phyloP scores from a whole-genome alignment of 2,797 vertebrate species.

The Masticophis lateralis region DNA sequence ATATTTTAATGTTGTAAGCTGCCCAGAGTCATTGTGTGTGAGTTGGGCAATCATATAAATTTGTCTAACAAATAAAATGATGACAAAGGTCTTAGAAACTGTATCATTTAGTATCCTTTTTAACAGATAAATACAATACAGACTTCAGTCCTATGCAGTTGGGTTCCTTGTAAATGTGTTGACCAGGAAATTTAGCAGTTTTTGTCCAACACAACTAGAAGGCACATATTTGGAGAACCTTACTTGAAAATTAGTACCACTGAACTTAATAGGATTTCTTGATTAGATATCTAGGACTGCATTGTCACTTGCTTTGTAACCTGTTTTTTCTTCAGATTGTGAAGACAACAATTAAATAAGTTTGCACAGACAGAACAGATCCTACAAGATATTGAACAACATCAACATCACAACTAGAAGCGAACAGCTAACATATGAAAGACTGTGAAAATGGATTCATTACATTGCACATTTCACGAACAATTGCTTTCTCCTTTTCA shows the following conservation, averaged over 20 bases:
- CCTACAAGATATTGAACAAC: neutral
- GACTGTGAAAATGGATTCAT: constrained; percentile 55
- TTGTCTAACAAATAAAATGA: too few relatives aligned
- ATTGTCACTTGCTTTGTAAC: neutral
- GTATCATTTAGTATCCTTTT: neutral
- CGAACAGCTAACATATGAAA: neutral
- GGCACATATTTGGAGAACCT: neutral
- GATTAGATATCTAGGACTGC: neutral
- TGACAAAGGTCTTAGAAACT: neutral
- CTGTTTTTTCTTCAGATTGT: neutral
- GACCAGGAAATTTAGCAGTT: neutral
- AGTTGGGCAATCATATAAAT: neutral
- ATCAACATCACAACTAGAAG: constrained; percentile 7
- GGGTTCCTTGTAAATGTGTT: neutral
- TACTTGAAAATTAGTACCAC: neutral
- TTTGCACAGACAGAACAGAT: accelerated
- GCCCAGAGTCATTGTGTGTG: neutral
- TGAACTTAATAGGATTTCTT: neutral
- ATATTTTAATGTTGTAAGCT: neutral
- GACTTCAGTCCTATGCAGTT: neutral
- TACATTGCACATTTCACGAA: constrained; percentile 98
- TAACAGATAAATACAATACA: neutral
- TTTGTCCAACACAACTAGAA: neutral
- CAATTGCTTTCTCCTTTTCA: constrained; percentile 97
- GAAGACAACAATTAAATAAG: neutral